These are phyloP conservation scores for Nerophis ophidion DNA, from an alignment of 2,113 vertebrate species.

Conservation along the genomic window DNA sequence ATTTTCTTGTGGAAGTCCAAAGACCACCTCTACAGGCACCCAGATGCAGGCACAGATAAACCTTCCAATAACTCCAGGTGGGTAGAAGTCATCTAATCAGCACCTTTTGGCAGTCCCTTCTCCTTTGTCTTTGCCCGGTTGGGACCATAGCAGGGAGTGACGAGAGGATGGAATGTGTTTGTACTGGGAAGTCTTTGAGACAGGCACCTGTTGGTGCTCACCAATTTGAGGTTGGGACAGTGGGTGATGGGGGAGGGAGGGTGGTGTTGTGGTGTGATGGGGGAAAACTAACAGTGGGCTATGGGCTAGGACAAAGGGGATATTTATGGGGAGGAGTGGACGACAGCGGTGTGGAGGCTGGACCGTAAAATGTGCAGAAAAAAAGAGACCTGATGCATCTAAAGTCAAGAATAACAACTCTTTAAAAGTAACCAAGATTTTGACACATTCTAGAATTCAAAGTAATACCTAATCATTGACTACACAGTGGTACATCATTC, in stretches of 20 bases:
- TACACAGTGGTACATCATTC: too few relatives aligned
- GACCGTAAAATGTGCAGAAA: background rate
- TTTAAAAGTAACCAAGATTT: too few relatives aligned
- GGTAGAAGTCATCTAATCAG: background rate
- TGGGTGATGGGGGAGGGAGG: conserved; percentile 23
- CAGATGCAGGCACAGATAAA: background rate
- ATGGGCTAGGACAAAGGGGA: conserved; percentile 52
- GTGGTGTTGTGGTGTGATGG: conserved; percentile 21
- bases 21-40: conserved; percentile 9
- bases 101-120: conserved; percentile 7
- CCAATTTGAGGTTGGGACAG: conserved; percentile 49
- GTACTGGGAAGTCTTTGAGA: conserved; percentile 51
- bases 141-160: conserved; percentile 55
- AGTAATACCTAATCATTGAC: too few relatives aligned
- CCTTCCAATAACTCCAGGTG: background rate
- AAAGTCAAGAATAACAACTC: too few relatives aligned
- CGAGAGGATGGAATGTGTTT: conserved; percentile 59
- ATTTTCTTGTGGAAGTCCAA: conserved; percentile 32
- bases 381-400: too few relatives aligned
- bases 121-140: conserved; percentile 12
- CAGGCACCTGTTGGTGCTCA: conserved; percentile 71
- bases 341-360: conserved; percentile 4
- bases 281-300: conserved; percentile 21
- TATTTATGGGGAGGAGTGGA: conserved; percentile 54
- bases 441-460: too few relatives aligned